These are phyloP conservation scores for Heterodera schachtii DNA, from an alignment of 1,140 invertebrate species.

Conservation along the genomic window DNA sequence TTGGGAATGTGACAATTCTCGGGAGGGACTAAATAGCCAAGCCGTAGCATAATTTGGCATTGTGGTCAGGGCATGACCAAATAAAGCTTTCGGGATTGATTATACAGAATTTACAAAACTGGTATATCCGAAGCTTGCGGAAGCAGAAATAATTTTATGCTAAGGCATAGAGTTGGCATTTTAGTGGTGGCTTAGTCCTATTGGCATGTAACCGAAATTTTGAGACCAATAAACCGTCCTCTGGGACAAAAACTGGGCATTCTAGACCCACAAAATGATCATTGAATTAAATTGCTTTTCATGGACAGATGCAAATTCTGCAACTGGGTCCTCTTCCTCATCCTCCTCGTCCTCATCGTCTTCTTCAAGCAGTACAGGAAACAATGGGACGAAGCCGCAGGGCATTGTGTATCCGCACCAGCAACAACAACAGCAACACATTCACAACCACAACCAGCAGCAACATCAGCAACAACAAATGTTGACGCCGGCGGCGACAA, in stretches of 20 bases:
- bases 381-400: slow-evolving; percentile 1
- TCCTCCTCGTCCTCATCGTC: no score
- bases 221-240: neutral
- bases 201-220: neutral
- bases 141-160: neutral
- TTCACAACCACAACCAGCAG: neutral
- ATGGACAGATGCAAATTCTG: neutral
- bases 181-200: neutral
- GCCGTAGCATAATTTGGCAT: no score
- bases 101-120: no score
- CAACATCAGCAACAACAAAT: neutral
- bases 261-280: no score
- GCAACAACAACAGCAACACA: neutral
- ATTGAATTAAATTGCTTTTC: no score
- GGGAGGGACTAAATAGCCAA: no score
- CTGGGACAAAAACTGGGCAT: neutral
- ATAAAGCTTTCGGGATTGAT: no score
- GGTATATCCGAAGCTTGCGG: no score
- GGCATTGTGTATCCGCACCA: slow-evolving; percentile 12
- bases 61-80: no score
- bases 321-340: no score
- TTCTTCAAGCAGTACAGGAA: neutral
- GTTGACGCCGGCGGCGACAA: neutral
- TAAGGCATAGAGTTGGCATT: neutral
- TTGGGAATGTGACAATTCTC: no score